Base-by-base conservation (phyloP, 2,797 vertebrate genomes). In the Chanos chanos region DNA sequence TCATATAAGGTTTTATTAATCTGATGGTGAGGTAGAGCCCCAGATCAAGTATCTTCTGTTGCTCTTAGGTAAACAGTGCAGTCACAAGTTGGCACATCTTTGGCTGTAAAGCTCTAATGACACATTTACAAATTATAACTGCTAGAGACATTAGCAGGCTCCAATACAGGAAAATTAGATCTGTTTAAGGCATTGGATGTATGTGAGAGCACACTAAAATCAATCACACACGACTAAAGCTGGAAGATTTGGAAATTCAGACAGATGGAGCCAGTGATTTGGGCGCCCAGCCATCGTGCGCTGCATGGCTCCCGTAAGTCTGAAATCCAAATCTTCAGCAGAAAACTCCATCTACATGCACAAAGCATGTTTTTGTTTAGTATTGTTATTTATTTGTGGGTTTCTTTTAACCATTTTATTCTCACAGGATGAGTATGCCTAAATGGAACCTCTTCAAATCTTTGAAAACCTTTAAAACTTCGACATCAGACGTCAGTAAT, bases 281-380 rank as follows among this genome's bases (percentile, higher is more conserved):
- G 83, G 81, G 78, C 84, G 72, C 25, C 61, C 39, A 84, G 79
- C 82, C 82, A 86, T 86, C 82, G 82, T 80, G 81, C 80, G 83
- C 81, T 79, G 73, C 77, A 48, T 22, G 87, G 86, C 87, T 89
- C 87, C 87, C 81, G 83, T 79, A 79, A 84, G 89, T 89, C 87
- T 89, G 84, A 88, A 84, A 87, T 81, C 77, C 66, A 76, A 72
- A 86, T 86, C 82, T 89, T 85, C 64, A 79, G 81, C 81, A 78
- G 79, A 86, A 84, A 86, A 85, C 79, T 77, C 76, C 77, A 82
- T 86, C 81, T 80, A 69, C 75, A 79, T 77, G 81, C 81, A 81
- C 83, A 81, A 81, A 84, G 80, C 81, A 80, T 82, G 75, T 49
- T 59, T 45, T 56, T 56, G 36, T 85, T 85, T 85, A 80, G 80